Evolutionary conservation across 2,797 vertebrate species (phyloP), one percentile per base, ranked within the genome.

Genomic region (Micropoecilia bifurca): DNA sequence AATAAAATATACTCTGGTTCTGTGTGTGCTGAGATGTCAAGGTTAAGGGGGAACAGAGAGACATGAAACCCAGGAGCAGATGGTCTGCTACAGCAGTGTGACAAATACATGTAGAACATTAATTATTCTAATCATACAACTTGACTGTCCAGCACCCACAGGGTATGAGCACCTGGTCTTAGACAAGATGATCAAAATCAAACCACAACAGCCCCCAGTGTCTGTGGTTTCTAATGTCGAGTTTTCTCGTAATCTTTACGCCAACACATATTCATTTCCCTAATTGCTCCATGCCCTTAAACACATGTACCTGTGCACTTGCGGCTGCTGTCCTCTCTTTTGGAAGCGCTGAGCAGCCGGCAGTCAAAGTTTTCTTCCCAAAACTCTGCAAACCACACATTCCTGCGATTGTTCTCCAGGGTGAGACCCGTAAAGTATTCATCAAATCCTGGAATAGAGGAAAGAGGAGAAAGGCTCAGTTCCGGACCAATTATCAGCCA

Each of bases 291-390:
- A 3, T 41, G 77, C 73, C 76, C 22, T 47, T 73, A 20, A 63
- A 39, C 33, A 6, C 5, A 0, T 74, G 39, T 95, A 99, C 98
- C 98, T 95, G 97, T 99, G 94, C 97, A 99, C 89, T 99, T 99
- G 4, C 97, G 95, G 88, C 97, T 97, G 0, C 96, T 96, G 82
- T 97, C 97, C 87, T 98, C 97, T 80, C 97, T 97, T 93, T 97
- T 98, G 0, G 97, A 98, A 77, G 97, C 95, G 0, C 96, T 98
- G 92, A 98, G 97, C 75, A 99, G 90, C 89, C 97, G 96, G 94
- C 98, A 99, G 94, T 98, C 96, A 92, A 99, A 99, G 93, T 99
- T 98, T 90, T 99, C 97, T 87, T 99, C 97, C 98, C 98, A 99
- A 81, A 97, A 98, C 88, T 98, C 98, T 0, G 97, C 97, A 89